phyloP scores from a whole-genome alignment of 2,888 invertebrate species.

The Graphium colonna region DNA sequence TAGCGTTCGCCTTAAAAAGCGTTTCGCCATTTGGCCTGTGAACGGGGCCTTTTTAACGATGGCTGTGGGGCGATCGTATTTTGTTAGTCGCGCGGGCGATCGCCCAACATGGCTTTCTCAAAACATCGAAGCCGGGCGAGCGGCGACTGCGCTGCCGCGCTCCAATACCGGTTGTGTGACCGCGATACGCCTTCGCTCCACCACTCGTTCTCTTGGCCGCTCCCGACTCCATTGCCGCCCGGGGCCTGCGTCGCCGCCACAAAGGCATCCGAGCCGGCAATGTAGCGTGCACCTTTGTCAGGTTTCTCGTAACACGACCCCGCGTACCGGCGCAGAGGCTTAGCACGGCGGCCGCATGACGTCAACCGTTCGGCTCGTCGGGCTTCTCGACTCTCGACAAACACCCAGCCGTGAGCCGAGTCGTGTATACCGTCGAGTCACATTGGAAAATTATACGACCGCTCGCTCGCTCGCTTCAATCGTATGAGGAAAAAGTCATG shows the following conservation, averaged over 20 bases:
- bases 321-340: conserved; percentile 51
- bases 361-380: conserved; percentile 77
- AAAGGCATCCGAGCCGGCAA: conserved; percentile 43
- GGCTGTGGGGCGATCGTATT: conserved; percentile 62
- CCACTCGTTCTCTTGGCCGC: conserved; percentile 35
- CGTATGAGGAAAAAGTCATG: conserved; percentile 50
- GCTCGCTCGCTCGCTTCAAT: conserved; percentile 30
- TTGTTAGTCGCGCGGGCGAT: conserved; percentile 62
- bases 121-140: conserved; percentile 64
- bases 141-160: conserved; percentile 61
- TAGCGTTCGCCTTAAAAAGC: conserved; percentile 39
- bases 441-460: conserved; percentile 61
- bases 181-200: conserved; percentile 68
- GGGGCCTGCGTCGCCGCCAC: conserved; percentile 23
- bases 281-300: conserved; percentile 38
- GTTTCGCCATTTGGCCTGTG: conserved; percentile 42
- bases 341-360: conserved; percentile 63
- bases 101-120: conserved; percentile 75
- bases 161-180: conserved; percentile 79
- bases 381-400: conserved; percentile 74
- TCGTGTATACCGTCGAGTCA: conserved; percentile 54
- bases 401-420: conserved; percentile 59
- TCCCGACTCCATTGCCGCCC: conserved; percentile 49
- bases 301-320: conserved; percentile 26
- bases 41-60: conserved; percentile 43